These are phyloP conservation scores for Drosophila nigrodunni DNA, from an alignment of 1,140 invertebrate species.

Conservation along the genomic window DNA sequence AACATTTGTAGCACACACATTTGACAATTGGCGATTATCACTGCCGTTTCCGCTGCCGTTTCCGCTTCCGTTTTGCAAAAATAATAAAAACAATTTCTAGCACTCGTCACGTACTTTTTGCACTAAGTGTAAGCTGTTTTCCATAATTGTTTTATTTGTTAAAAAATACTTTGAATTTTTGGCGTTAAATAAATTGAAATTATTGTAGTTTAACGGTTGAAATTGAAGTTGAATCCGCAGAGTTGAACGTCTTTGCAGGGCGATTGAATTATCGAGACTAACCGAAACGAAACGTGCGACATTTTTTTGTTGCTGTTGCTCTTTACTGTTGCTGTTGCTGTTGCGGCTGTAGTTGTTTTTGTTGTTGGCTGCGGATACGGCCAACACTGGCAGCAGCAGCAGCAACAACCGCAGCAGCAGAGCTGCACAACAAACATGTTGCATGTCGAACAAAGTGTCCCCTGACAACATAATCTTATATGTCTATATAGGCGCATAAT, in stretches of 20 bases:
- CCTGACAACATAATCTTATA: background rate
- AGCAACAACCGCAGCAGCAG: slow-evolving; percentile 26
- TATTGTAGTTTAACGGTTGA: slow-evolving; percentile 10
- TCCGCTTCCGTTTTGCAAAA: slow-evolving; percentile 46
- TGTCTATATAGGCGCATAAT: background rate
- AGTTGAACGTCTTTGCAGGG: slow-evolving; percentile 76
- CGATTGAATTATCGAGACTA: slow-evolving; percentile 82
- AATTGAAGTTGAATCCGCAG: slow-evolving; percentile 24
- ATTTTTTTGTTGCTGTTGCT: slow-evolving; percentile 72
- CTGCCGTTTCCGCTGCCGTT: slow-evolving; percentile 47
- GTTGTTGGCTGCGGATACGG: slow-evolving; percentile 43
- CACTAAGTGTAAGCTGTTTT: slow-evolving; percentile 5
- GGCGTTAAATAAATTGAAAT: background rate
- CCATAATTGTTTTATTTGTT: background rate
- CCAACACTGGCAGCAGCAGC: slow-evolving; percentile 49
- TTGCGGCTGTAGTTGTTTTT: background rate
- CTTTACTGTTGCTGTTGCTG: slow-evolving; percentile 37
- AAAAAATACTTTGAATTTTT: background rate
- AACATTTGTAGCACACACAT: slow-evolving; percentile 20
- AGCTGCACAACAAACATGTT: slow-evolving; percentile 52
- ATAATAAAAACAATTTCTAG: slow-evolving; percentile 10
- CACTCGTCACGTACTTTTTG: slow-evolving; percentile 32
- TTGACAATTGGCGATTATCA: slow-evolving; percentile 16
- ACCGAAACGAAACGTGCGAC: slow-evolving; percentile 81
- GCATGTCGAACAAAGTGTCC: slow-evolving; percentile 34